Conservation (phyloP, 2,888 invertebrate genomes). For the Callyntrura guangdongensis region DNA sequence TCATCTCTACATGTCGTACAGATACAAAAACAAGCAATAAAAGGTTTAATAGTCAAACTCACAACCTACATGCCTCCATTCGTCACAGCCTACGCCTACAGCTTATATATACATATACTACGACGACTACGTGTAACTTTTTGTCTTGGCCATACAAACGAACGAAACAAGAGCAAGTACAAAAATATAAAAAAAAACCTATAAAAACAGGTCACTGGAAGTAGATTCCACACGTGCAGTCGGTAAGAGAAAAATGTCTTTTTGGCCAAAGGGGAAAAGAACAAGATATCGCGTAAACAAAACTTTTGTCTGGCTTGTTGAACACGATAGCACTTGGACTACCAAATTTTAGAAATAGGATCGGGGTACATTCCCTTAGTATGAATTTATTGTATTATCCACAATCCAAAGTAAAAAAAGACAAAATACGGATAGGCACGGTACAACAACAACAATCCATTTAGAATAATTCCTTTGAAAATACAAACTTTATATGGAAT, state of each 20-base stretch:
- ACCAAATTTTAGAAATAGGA: neutral
- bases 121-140: conserved; percentile 8
- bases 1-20: conserved; percentile 54
- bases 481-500: no score
- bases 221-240: conserved; percentile 22
- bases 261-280: neutral
- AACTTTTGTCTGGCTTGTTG: no score
- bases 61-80: neutral
- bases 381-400: neutral
- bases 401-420: neutral
- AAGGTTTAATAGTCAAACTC: conserved; percentile 35
- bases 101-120: no score
- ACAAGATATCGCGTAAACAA: neutral
- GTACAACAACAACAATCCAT: neutral
- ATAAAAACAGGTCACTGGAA: conserved; percentile 44
- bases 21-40: conserved; percentile 53
- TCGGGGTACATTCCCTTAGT: neutral
- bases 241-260: neutral
- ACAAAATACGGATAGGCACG: neutral
- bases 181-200: conserved; percentile 7
- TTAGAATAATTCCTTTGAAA: no score
- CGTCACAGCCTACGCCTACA: no score
- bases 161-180: neutral
- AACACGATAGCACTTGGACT: no score
- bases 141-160: neutral